Evolutionary conservation across 2,888 invertebrate species (phyloP), one percentile per base, ranked within the genome.

Genomic region (Cerceris ruficornis): DNA sequence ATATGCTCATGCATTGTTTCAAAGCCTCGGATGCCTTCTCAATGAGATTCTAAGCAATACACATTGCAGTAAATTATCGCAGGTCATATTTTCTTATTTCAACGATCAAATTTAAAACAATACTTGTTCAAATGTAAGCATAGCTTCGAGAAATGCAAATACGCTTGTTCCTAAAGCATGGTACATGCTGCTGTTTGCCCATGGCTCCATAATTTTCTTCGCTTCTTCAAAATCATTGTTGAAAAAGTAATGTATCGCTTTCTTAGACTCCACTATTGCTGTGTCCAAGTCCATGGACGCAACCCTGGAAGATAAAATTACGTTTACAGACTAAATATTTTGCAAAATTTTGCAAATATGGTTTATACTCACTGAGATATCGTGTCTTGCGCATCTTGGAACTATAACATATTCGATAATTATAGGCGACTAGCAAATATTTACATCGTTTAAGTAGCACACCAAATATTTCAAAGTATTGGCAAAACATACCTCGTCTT

Each of bases 211-310:
- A 74, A 97, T 93, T 69, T 94, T 94, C 91, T 95, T 95, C 0
- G 98, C 98, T 88, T 96, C 96, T 11, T 95, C 94, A 85, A 98
- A 97, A 90, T 96, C 96, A 92, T 99, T 99, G 92, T 98, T 98
- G 92, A 99, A 97, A 92, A 98, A 99, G 86, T 95, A 95, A 89
- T 96, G 94, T n/a, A 98, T 95, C 0, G 98, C 98, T 66, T 94
- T 92, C 89, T 96, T 95, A 13, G 96, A 95, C 88, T 98, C 97
- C 67, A 94, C 94, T 81, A 98, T 94, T 0, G 97, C 95, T 43
- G 94, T 94, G 52, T 95, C 93, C 83, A 98, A 91, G 79, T 95
- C 95, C 94, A 95, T 95, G 17, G 93, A 92, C 50, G 91, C 91
- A 62, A 90, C 88, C 68, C 93, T 93, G 75, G 15, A 49, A 65